Evolutionary conservation across 23 tunicate species (phyloP), one percentile per base, ranked within the genome.

Genomic region (Trididemnum miniatum): DNA sequence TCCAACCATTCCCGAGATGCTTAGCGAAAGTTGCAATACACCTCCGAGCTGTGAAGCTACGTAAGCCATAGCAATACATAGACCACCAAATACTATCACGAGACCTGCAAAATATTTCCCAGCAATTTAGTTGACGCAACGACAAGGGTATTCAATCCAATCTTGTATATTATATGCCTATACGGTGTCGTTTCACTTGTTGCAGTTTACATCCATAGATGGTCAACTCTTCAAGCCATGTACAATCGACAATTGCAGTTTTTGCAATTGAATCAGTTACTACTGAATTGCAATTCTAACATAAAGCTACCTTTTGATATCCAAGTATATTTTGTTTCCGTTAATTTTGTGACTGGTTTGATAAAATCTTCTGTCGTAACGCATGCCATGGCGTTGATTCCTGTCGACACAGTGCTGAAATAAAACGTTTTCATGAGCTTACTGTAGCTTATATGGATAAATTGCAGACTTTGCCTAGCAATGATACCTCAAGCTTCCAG

Each of bases 41-140:
- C 92, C 97, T 35, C 92, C 92, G 35, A 92, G 85, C 65, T 78
- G 85, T 39, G 88, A 82, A 0, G 97, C 92, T 0, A 92, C 32
- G 39, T 82, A 92, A 15, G 97, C 97, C 97, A 92, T 92, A 12
- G 78, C 97, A 29, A 92, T 88, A 32, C 92, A 87, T 1, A 83
- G 62, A 20, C 39, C 69, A n/a, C 97, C 97, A 73, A 81, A 92
- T 32, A 87, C 36, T 3, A 92, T 65, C 67, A 82, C 97, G 49
- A 76, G 32, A 50, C 85, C 97, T 92, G n/a, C n/a, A n/a, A n/a
- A n/a, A n/a, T n/a, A n/a, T n/a, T n/a, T n/a, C n/a, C n/a, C n/a
- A n/a, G n/a, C n/a, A n/a, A n/a, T n/a, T n/a, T n/a, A n/a, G n/a
- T n/a, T n/a, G n/a, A n/a, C n/a, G n/a, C n/a, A n/a, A n/a, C n/a